phyloP scores from a whole-genome alignment of 1,140 invertebrate species.

The Sinella curviseta region DNA sequence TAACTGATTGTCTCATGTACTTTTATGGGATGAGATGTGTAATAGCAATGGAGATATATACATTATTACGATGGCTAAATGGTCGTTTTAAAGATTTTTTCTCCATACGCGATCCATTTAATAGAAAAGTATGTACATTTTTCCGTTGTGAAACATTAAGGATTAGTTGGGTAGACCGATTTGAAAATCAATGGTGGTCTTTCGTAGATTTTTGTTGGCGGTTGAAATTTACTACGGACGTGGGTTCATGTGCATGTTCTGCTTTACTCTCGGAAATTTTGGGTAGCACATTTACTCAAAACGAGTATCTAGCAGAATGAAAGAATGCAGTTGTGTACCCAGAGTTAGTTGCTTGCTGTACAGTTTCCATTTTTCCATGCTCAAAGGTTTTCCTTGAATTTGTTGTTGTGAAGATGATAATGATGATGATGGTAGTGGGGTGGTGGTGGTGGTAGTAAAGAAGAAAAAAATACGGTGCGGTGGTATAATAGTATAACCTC shows the following conservation, averaged over 20 bases:
- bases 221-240: not conserved
- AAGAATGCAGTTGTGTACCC: not conserved
- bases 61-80: too few relatives aligned
- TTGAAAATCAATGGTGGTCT: constrained; percentile 19
- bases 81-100: not conserved
- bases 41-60: too few relatives aligned
- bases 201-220: constrained; percentile 15
- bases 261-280: not conserved
- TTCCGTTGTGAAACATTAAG: not conserved
- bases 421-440: not conserved
- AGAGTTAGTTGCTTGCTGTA: not conserved
- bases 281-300: too few relatives aligned
- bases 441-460: not conserved
- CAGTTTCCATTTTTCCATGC: constrained; percentile 2
- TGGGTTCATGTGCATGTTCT: too few relatives aligned
- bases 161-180: not conserved
- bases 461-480: not conserved
- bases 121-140: not conserved
- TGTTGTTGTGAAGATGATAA: not conserved
- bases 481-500: too few relatives aligned
- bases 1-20: too few relatives aligned
- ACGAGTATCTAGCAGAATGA: not conserved
- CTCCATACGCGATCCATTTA: not conserved
- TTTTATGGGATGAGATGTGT: too few relatives aligned
- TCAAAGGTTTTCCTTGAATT: not conserved